phyloP scores from a whole-genome alignment of 2,113 vertebrate genomes.

The Catharus bicknelli region DNA sequence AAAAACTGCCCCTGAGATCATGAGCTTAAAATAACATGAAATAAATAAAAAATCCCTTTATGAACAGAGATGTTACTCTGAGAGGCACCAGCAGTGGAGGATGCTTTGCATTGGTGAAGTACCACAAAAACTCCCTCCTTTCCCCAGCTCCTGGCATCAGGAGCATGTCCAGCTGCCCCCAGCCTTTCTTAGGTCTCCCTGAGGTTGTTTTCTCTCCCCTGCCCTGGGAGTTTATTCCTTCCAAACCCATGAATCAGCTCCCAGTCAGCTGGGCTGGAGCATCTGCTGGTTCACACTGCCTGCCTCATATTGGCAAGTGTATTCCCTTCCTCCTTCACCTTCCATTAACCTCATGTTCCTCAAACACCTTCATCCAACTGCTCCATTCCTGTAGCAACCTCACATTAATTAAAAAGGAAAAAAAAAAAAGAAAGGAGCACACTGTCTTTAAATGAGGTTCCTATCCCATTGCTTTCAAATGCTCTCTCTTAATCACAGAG shows the following conservation, averaged over 20 bases:
- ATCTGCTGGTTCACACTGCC: background rate
- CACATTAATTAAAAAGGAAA: constrained; percentile 49
- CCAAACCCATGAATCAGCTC: background rate
- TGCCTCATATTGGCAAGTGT: background rate
- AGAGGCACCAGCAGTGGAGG: accelerated
- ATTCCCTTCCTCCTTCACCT: constrained; percentile 44
- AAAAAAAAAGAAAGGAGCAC: background rate
- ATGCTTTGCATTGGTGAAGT: background rate
- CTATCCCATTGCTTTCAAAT: constrained; percentile 37
- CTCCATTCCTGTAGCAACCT: constrained; percentile 22
- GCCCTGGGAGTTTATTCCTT: background rate
- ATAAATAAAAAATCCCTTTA: background rate
- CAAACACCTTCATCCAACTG: constrained; percentile 34
- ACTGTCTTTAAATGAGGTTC: constrained; percentile 20
- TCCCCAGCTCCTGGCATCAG: background rate
- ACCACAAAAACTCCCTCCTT: background rate
- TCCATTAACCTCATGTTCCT: constrained; percentile 48
- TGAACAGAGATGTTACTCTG: accelerated
- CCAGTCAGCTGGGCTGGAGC: background rate
- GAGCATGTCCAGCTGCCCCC: accelerated
- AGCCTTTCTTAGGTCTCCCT: background rate
- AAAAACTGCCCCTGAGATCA: background rate
- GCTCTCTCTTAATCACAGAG: constrained; percentile 42
- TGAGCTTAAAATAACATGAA: background rate
- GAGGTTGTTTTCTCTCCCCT: background rate